These are phyloP conservation scores for Kradibia gibbosae DNA, from an alignment of 1,140 invertebrate genomes.

Conservation along the genomic window DNA sequence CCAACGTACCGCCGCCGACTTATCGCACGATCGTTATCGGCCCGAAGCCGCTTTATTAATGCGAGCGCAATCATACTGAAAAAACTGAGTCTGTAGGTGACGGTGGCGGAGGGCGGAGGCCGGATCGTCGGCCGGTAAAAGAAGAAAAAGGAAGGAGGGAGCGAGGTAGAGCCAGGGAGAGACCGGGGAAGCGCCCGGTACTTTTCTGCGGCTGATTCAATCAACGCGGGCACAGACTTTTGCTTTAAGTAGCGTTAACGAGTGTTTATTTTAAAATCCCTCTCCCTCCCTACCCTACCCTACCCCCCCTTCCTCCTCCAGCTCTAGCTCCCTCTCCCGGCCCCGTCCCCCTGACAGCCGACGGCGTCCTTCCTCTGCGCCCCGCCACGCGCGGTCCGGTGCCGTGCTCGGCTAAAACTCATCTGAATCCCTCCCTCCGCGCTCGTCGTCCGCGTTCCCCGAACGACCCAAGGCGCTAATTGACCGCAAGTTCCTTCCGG, in stretches of 20 bases:
- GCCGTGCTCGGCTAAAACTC: no score
- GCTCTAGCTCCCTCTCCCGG: no score
- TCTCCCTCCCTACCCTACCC: no score
- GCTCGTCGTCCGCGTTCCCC: no score
- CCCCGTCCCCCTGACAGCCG: no score
- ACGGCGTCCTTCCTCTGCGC: no score
- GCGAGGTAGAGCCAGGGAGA: not conserved
- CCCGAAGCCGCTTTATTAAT: not conserved
- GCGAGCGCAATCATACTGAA: not conserved
- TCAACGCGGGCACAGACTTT: slow-evolving; percentile 54
- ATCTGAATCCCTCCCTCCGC: no score
- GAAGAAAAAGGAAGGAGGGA: not conserved
- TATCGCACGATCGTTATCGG: not conserved
- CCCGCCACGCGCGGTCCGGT: no score
- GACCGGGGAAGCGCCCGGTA: slow-evolving; percentile 1
- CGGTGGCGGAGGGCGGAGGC: not conserved
- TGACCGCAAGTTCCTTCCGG: slow-evolving; percentile 58
- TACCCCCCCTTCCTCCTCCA: no score
- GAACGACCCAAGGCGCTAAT: slow-evolving; percentile 60
- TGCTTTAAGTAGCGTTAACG: slow-evolving; percentile 66
- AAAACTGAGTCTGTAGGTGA: no score
- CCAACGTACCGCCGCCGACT: not conserved
- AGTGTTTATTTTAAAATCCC: slow-evolving; percentile 67
- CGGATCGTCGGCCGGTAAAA: no score
- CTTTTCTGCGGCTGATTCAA: slow-evolving; percentile 54